Evolutionary conservation across 2,797 vertebrate genomes (phyloP).

Genomic region (Pseudomugil tenellus): DNA sequence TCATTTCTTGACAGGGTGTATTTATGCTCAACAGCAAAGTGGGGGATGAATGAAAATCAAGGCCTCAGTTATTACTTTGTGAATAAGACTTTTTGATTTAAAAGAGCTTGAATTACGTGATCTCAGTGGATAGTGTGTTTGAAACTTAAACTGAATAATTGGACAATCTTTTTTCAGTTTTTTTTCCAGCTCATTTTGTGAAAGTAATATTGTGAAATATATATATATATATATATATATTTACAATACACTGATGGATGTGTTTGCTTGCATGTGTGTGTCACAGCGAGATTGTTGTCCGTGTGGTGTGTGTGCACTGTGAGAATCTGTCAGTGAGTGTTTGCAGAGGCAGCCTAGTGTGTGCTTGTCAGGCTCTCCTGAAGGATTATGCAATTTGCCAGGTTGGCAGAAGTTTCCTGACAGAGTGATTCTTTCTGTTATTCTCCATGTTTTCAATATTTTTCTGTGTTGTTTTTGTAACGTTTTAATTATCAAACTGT

Average conservation of each 20-base stretch:
- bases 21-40: constrained; percentile 40
- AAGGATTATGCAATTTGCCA: constrained; percentile 35
- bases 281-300: constrained; percentile 39
- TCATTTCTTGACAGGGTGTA: constrained; percentile 56
- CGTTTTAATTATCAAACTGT: not conserved
- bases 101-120: constrained; percentile 26
- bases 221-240: no score
- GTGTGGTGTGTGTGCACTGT: constrained; percentile 63
- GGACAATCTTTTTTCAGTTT: no score
- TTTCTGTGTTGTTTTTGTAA: not conserved
- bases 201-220: no score
- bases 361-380: constrained; percentile 51
- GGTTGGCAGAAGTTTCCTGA: constrained; percentile 46
- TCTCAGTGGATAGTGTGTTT: constrained; percentile 32
- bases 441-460: not conserved
- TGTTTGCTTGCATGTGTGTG: constrained; percentile 42
- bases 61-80: constrained; percentile 18
- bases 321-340: constrained; percentile 63
- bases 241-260: constrained; percentile 9
- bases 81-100: constrained; percentile 25
- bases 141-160: constrained; percentile 16
- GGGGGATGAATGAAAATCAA: constrained; percentile 30
- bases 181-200: no score
- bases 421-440: not conserved
- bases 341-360: constrained; percentile 61